Percentiles rank a stretch among this genome's conserved stretches.
phyloP scores from a whole-genome alignment of 2,797 vertebrate genomes.

The Lacerta bilineata region DNA sequence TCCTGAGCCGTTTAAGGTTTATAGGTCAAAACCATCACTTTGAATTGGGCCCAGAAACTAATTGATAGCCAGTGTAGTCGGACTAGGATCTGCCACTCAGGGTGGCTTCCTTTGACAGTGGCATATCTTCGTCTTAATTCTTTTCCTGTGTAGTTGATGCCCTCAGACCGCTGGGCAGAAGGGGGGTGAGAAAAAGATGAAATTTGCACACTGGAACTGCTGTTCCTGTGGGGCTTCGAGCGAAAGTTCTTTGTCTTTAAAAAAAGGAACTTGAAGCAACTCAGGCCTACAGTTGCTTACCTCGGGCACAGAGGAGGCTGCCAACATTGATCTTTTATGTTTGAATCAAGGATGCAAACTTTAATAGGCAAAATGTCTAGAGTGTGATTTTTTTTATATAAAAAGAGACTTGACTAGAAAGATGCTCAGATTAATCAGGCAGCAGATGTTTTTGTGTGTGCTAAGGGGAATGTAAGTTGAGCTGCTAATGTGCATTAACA shows the following conservation, averaged over 20 bases:
- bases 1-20: no score
- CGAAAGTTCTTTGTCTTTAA: not conserved
- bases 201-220: conserved; percentile 73
- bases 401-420: no score
- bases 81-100: not conserved
- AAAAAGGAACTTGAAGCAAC: conserved; percentile 14
- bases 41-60: no score
- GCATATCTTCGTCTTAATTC: not conserved
- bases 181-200: not conserved
- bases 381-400: no score
- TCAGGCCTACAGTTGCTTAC: not conserved
- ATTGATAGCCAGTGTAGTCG: no score
- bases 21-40: no score
- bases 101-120: not conserved
- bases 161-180: not conserved
- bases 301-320: not conserved
- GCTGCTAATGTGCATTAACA: no score
- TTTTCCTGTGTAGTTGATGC: not conserved
- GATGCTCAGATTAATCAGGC: no score
- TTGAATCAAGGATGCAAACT: no score
- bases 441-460: no score
- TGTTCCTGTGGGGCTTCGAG: conserved; percentile 51
- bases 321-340: not conserved
- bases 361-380: no score
- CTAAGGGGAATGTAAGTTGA: no score